Base-by-base conservation (phyloP, 2,888 invertebrate species). In the Chaitophorus viminalis region DNA sequence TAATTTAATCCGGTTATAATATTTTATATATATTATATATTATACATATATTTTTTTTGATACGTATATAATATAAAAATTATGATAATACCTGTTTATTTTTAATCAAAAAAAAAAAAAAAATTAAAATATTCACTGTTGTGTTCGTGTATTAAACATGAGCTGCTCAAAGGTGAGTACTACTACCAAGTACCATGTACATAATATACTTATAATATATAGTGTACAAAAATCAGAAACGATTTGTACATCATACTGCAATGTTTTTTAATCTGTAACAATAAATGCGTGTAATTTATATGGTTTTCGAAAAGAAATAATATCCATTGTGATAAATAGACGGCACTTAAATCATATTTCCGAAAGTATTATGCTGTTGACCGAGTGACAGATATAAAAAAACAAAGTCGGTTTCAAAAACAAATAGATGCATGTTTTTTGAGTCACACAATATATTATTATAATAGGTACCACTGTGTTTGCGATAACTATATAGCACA, bases 51-150 rank as follows among this genome's bases (percentile, higher is more conserved):
- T 60, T 25, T 4, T 6, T n/a, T n/a, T n/a, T n/a, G n/a, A n/a
- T n/a, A n/a, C n/a, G n/a, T n/a, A n/a, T n/a, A n/a, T n/a, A n/a
- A n/a, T n/a, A n/a, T n/a, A n/a, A n/a, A n/a, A n/a, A n/a, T n/a
- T n/a, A n/a, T n/a, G n/a, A n/a, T n/a, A 68, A 68, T 68, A 68
- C 68, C 68, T n/a, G 68, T 68, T 68, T 68, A 14, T 29, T 68
- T 68, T 21, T 29, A 29, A 68, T 29, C 68, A n/a, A 65, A 25
- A 65, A n/a, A 65, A n/a, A n/a, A n/a, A n/a, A n/a, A n/a, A n/a
- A n/a, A n/a, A n/a, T n/a, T n/a, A n/a, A n/a, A 68, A 60, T 60
- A 60, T 60, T 25, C 25, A 21, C 6, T 9, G 25, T 21, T 25
- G 25, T 60, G 25, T 18, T 54, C n/a, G n/a, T 8, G 11, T 46